phyloP scores from a whole-genome alignment of 2,888 invertebrate species.

The Agriopis aurantiaria region DNA sequence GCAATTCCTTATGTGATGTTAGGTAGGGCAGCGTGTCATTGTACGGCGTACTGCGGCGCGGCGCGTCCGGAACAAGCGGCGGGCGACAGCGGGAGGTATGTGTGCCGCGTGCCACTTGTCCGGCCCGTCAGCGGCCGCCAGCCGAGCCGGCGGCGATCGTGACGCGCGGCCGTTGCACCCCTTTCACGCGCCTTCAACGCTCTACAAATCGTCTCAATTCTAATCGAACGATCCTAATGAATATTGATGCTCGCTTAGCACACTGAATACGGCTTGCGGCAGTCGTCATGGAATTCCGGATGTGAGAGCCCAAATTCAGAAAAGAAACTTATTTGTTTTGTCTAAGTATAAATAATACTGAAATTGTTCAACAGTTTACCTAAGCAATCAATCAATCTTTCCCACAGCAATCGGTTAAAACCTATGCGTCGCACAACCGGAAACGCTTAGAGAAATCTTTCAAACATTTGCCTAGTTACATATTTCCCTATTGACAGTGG shows the following conservation, averaged over 20 bases:
- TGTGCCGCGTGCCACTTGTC: slow-evolving; percentile 77
- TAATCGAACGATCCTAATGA: slow-evolving; percentile 70
- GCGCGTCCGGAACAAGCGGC: slow-evolving; percentile 58
- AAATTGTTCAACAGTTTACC: not conserved
- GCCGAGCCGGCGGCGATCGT: slow-evolving; percentile 52
- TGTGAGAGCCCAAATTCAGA: slow-evolving; percentile 46
- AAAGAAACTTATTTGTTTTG: slow-evolving; percentile 1
- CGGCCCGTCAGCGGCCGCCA: slow-evolving; percentile 47
- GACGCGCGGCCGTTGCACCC: slow-evolving; percentile 82
- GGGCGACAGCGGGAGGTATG: slow-evolving; percentile 68
- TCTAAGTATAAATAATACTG: not conserved
- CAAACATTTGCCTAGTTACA: slow-evolving; percentile 38
- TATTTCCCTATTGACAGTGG: slow-evolving; percentile 40
- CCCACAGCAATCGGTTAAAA: not conserved
- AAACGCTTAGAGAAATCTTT: slow-evolving; percentile 35
- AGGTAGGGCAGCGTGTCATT: slow-evolving; percentile 51
- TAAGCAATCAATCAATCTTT: not conserved
- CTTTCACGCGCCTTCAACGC: slow-evolving; percentile 82
- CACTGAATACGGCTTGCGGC: slow-evolving; percentile 54
- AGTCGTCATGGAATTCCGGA: slow-evolving; percentile 61
- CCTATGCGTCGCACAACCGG: slow-evolving; percentile 1
- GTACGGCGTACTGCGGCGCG: slow-evolving; percentile 57
- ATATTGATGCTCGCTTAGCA: slow-evolving; percentile 66
- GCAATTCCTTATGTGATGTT: slow-evolving; percentile 40
- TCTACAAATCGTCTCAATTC: slow-evolving; percentile 80